Base-by-base conservation (phyloP, 2,797 vertebrate species). In the Lacerta agilis region DNA sequence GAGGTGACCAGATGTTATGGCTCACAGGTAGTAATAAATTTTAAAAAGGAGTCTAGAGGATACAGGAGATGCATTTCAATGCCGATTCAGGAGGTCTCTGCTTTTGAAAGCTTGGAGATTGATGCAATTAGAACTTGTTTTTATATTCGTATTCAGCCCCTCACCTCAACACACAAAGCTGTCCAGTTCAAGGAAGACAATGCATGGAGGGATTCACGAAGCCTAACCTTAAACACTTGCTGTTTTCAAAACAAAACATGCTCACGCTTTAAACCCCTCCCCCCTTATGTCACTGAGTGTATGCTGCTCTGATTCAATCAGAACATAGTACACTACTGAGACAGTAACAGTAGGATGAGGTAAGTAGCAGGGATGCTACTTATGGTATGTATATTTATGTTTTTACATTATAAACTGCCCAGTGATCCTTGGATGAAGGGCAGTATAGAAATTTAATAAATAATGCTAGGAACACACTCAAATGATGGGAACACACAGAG, bases 61-160 rank as follows among this genome's bases (percentile, higher is more conserved):
- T 38, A 61, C 5, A 79, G 76, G n/a, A 88, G 55, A 66, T 11
- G 41, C 72, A 90, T 88, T 91, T 75, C 85, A 89, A 78, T 45
- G 64, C 6, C 61, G 73, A 88, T 18, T 76, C 89, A 87, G 41
- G 38, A 38, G 25, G 73, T 82, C 45, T 84, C 64, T 9, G 10
- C 20, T 55, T 90, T 84, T 87, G 0, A 71, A 90, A 45, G 3
- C 25, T 75, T 55, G 85, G 78, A n/a, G 72, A 18, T 4, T 72
- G 13, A 58, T 43, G 18, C 9, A 61, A 82, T 33, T 72, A 45
- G 64, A 83, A 84, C 33, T 55, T 17, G n/a, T 73, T 84, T 49
- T 72, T 81, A 0, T 2, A 3, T 55, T 82, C 18, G 78, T 87
- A 79, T 58, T 69, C 87, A 45, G n/a, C 6, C 61, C 61, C 6